phyloP scores from a whole-genome alignment of 2,113 vertebrate species.

The Heptranchias perlo region DNA sequence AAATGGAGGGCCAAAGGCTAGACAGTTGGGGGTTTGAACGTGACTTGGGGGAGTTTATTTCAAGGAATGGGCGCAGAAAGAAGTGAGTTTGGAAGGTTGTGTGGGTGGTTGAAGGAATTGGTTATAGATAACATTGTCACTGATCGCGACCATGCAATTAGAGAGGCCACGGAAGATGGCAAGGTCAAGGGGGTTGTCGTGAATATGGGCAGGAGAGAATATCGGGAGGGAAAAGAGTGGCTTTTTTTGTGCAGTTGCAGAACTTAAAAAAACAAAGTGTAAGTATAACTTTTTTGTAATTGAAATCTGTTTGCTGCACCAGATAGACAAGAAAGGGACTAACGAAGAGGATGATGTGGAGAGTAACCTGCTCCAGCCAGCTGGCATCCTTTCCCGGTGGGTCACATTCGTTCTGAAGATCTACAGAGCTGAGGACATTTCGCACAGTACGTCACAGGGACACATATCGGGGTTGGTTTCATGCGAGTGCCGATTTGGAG shows the following conservation, averaged over 20 bases:
- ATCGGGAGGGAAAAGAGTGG: too few relatives aligned
- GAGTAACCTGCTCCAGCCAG: constrained; percentile 44
- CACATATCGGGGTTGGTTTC: background rate
- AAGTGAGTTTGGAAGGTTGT: background rate
- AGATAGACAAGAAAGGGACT: constrained; percentile 47
- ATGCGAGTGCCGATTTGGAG: background rate
- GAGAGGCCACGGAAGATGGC: background rate
- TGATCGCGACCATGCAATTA: background rate
- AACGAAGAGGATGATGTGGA: background rate
- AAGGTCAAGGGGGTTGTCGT: background rate
- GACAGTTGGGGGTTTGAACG: too few relatives aligned
- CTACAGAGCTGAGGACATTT: constrained; percentile 53
- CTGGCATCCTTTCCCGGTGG: rapidly evolving
- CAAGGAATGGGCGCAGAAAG: background rate
- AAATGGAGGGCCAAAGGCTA: too few relatives aligned
- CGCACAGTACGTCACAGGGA: constrained; percentile 43
- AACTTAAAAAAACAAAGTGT: background rate
- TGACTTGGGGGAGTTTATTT: too few relatives aligned
- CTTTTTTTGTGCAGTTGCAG: background rate
- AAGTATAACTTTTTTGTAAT: background rate
- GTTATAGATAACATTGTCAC: background rate
- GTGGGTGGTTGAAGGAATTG: background rate
- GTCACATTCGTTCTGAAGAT: constrained; percentile 49
- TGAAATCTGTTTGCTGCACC: background rate
- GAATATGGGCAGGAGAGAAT: background rate